Evolutionary conservation across 2,113 vertebrate species (phyloP).

Genomic region (Synchiropus splendidus): DNA sequence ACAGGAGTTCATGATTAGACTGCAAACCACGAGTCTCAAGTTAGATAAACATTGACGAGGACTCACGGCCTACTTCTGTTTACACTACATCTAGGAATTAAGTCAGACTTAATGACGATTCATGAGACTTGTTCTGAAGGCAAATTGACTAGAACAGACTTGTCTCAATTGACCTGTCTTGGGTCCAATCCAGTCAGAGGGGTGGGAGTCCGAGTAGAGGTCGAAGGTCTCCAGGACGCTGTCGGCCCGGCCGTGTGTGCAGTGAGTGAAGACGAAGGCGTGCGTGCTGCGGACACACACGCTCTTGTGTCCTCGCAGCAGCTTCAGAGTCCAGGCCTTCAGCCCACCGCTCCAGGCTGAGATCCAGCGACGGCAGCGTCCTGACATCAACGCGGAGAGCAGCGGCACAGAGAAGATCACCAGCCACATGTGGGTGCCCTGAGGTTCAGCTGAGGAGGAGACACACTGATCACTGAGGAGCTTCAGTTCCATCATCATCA

Average conservation of each 20-base stretch:
- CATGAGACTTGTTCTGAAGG: too few species aligned
- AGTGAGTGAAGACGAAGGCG: slow-evolving; percentile 54
- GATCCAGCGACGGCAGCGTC: slow-evolving; percentile 9
- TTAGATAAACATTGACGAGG: too few species aligned
- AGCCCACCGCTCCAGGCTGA: slow-evolving; percentile 13
- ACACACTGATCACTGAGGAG: too few species aligned
- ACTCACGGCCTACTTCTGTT: too few species aligned
- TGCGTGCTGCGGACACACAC: slow-evolving; percentile 41
- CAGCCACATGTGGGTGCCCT: slow-evolving; percentile 34
- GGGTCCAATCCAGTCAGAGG: slow-evolving; percentile 37
- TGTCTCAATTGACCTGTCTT: slow-evolving; percentile 36
- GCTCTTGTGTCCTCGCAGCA: slow-evolving; percentile 3
- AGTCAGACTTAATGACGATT: neutral
- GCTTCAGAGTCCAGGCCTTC: slow-evolving; percentile 18
- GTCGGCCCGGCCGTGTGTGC: slow-evolving; percentile 57
- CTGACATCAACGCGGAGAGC: slow-evolving; percentile 24
- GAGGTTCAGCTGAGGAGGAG: neutral
- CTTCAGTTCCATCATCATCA: too few species aligned
- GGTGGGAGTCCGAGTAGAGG: slow-evolving; percentile 34
- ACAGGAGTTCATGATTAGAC: too few species aligned
- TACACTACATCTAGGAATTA: too few species aligned
- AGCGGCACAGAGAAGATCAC: slow-evolving; percentile 31
- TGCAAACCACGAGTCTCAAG: too few species aligned
- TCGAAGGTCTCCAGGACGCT: slow-evolving; percentile 63
- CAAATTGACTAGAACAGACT: too few species aligned